Evolutionary conservation across 1,140 invertebrate genomes (phyloP).

Genomic region (Notospermus geniculatus): DNA sequence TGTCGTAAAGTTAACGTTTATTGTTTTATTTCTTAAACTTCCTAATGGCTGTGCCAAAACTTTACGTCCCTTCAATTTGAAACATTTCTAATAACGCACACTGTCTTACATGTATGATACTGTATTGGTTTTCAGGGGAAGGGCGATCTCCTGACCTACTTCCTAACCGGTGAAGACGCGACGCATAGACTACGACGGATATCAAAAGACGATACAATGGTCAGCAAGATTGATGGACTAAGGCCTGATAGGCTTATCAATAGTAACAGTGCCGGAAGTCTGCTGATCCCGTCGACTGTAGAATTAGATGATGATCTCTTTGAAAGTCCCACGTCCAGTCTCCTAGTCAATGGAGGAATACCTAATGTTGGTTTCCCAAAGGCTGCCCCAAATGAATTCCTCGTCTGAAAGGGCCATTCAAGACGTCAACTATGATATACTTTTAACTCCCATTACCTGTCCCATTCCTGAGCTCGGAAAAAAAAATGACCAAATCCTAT

Average conservation of each 20-base stretch:
- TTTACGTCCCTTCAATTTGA: too few species aligned
- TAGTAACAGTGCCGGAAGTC: slow-evolving; percentile 1
- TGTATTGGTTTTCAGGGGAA: slow-evolving; percentile 39
- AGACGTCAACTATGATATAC: too few species aligned
- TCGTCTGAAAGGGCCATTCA: background rate
- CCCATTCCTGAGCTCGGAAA: too few species aligned
- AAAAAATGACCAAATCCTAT: too few species aligned
- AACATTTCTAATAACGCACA: too few species aligned
- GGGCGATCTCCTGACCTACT: slow-evolving; percentile 46
- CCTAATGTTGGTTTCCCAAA: background rate
- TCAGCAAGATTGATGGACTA: slow-evolving; percentile 1
- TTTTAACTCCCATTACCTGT: too few species aligned
- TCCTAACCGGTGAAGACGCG: slow-evolving; percentile 38
- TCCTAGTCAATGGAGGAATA: background rate
- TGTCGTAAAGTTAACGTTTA: too few species aligned
- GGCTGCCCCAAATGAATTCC: background rate
- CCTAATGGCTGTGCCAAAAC: too few species aligned
- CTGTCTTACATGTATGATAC: too few species aligned
- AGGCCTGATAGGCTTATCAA: background rate
- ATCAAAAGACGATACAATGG: slow-evolving; percentile 13
- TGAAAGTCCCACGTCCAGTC: background rate
- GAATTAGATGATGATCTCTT: background rate
- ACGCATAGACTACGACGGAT: slow-evolving; percentile 28
- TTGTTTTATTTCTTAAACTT: too few species aligned
- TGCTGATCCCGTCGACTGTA: background rate